Percentiles rank a stretch among this genome's conserved stretches.
These are phyloP conservation scores for Pterois miles DNA, from an alignment of 2,797 vertebrate genomes.

Conservation along the genomic window DNA sequence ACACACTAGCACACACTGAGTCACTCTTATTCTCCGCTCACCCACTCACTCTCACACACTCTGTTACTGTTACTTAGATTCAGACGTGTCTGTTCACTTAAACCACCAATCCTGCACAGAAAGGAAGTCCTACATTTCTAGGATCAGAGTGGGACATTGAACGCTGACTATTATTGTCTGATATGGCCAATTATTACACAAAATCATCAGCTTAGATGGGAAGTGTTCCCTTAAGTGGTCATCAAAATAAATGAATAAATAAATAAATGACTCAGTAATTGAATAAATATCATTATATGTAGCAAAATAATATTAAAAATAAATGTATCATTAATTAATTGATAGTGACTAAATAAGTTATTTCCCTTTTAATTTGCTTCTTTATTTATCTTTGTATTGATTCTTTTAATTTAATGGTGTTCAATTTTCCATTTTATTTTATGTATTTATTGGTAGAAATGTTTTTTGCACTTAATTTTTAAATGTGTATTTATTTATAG, in stretches of 20 bases:
- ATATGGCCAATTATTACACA: not conserved
- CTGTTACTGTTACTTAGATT: not conserved
- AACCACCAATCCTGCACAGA: not conserved
- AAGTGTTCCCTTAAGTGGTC: not conserved
- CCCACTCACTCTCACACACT: not conserved
- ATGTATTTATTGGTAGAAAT: too few species aligned
- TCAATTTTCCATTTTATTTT: rapidly evolving
- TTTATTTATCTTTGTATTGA: too few species aligned
- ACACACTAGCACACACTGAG: not conserved
- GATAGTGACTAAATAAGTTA: too few species aligned
- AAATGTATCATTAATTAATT: too few species aligned
- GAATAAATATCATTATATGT: rapidly evolving
- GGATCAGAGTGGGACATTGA: not conserved
- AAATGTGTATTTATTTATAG: rapidly evolving
- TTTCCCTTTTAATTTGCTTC: too few species aligned
- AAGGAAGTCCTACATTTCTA: not conserved
- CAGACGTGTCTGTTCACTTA: conserved; percentile 1
- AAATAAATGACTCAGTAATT: too few species aligned
- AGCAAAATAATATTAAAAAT: too few species aligned
- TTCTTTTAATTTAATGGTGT: too few species aligned
- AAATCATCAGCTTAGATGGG: not conserved
- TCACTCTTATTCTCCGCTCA: conserved; percentile 14
- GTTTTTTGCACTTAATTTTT: too few species aligned
- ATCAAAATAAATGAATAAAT: not conserved
- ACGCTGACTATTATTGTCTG: not conserved